Conservation (phyloP, 2,113 vertebrate species). For the Ifrita kowaldi region DNA sequence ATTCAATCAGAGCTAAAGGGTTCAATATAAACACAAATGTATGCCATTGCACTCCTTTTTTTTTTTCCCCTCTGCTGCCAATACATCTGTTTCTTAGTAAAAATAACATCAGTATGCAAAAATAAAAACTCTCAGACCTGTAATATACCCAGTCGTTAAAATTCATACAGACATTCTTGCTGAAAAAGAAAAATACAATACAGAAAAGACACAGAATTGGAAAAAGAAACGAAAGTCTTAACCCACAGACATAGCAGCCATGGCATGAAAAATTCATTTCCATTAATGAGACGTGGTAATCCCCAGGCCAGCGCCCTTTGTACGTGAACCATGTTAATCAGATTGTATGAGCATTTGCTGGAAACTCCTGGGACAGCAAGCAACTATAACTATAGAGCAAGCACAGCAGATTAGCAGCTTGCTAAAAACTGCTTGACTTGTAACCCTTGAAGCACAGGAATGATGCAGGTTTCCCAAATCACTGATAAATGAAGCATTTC, state of each 20-base stretch:
- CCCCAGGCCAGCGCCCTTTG: constrained; percentile 66
- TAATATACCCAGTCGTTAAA: background rate
- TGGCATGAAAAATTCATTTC: constrained; percentile 69
- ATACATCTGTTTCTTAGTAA: constrained; percentile 1
- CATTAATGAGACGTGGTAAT: constrained; percentile 61
- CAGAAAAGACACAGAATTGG: background rate
- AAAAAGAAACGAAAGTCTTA: constrained; percentile 35
- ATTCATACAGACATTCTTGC: background rate
- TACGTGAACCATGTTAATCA: constrained; percentile 70
- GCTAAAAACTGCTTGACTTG: constrained; percentile 70
- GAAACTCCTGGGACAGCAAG: constrained; percentile 62
- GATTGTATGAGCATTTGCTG: constrained; percentile 65
- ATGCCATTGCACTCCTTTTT: background rate
- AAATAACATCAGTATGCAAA: constrained; percentile 6
- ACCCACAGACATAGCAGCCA: constrained; percentile 15
- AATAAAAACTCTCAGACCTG: background rate
- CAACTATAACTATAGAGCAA: constrained; percentile 51
- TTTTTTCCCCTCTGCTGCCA: background rate
- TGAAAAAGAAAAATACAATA: background rate
- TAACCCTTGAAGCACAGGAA: constrained; percentile 63
- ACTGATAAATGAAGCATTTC: background rate
- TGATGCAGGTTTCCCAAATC: background rate
- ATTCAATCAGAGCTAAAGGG: background rate
- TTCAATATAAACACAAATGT: background rate
- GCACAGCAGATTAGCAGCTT: constrained; percentile 61